phyloP scores from a whole-genome alignment of 2,113 vertebrate genomes.

The Scomber colias region DNA sequence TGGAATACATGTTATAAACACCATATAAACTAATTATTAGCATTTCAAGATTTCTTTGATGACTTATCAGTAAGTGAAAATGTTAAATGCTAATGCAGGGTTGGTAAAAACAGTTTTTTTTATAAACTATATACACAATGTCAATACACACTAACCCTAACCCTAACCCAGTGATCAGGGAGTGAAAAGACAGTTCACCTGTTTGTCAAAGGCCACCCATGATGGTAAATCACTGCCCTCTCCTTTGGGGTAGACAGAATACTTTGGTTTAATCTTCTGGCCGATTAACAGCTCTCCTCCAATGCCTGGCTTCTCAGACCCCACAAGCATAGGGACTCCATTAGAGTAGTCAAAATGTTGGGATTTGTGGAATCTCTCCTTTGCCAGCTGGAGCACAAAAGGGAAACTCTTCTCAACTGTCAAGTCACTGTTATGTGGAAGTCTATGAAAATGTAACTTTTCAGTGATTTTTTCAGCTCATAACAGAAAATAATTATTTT shows the following conservation, averaged over 20 bases:
- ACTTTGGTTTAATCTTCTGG: slow-evolving; percentile 83
- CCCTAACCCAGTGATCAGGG: no score
- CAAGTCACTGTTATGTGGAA: no score
- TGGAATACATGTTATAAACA: no score
- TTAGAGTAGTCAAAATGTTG: slow-evolving; percentile 89
- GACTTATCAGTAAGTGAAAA: no score
- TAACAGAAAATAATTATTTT: not conserved
- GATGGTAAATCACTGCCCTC: slow-evolving; percentile 78
- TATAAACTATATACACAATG: not conserved
- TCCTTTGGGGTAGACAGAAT: slow-evolving; percentile 82
- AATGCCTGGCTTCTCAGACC: slow-evolving; percentile 87
- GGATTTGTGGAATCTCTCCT: slow-evolving; percentile 91
- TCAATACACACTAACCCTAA: no score
- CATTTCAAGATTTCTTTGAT: not conserved
- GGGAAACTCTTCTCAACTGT: not conserved
- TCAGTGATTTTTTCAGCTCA: not conserved
- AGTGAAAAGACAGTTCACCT: slow-evolving; percentile 80
- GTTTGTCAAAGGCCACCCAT: slow-evolving; percentile 94
- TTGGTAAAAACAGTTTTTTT: no score
- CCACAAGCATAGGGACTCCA: slow-evolving; percentile 86
- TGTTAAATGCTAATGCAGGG: no score
- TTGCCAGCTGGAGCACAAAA: slow-evolving; percentile 82
- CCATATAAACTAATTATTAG: no score
- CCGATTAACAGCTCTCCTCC: slow-evolving; percentile 86
- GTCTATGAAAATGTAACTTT: no score